phyloP scores from a whole-genome alignment of 2,888 invertebrate genomes.

The Aporophyla lueneburgensis region DNA sequence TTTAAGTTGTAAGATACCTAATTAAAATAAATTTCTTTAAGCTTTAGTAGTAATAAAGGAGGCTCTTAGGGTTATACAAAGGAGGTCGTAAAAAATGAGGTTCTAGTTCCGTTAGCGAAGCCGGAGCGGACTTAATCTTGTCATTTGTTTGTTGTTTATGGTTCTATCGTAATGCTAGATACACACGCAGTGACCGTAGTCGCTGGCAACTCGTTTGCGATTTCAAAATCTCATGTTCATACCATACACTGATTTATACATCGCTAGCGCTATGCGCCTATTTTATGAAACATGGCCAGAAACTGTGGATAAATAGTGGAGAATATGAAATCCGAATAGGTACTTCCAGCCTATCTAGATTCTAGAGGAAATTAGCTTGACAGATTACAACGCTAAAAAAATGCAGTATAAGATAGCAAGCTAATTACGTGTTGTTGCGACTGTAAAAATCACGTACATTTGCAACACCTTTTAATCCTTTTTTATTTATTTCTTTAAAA shows the following conservation, averaged over 20 bases:
- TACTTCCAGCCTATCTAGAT: not conserved
- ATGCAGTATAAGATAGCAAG: not conserved
- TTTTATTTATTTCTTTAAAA: no score
- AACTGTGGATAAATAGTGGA: no score
- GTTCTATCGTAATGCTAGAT: no score
- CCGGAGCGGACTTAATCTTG: not conserved
- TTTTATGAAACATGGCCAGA: no score
- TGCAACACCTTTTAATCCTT: not conserved
- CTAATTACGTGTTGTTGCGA: not conserved
- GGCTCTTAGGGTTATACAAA: not conserved
- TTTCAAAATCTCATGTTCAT: no score
- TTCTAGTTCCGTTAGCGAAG: not conserved
- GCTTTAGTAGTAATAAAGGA: not conserved
- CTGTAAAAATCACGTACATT: not conserved
- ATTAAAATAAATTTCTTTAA: conserved; percentile 16
- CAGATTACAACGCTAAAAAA: not conserved
- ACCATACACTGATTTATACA: no score
- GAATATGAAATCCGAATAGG: not conserved
- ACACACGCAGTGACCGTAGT: no score
- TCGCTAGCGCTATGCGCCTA: no score
- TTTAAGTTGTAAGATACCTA: conserved; percentile 1
- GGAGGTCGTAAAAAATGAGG: not conserved
- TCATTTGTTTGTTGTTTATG: no score
- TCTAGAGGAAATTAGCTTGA: not conserved
- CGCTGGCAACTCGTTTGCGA: no score